Evolutionary conservation across 2,113 vertebrate genomes (phyloP).

Genomic region (Nannobrachium achirus): DNA sequence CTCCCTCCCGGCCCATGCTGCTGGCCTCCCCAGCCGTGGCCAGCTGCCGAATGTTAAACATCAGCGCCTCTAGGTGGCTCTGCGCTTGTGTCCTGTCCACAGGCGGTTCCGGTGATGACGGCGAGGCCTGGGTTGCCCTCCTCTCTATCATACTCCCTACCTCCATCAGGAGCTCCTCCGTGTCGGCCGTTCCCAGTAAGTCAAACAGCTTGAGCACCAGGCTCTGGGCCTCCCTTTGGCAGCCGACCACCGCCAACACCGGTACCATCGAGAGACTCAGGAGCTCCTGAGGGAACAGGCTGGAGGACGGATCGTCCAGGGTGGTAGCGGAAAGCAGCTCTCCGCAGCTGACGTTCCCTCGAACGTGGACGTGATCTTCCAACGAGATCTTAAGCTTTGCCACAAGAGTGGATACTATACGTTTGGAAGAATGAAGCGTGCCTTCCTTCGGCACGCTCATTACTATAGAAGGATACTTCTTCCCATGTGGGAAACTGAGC

Average conservation of each 20-base stretch:
- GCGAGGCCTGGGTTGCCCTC: slow-evolving; percentile 26
- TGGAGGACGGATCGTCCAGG: slow-evolving; percentile 67
- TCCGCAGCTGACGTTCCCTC: slow-evolving; percentile 73
- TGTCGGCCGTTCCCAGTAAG: slow-evolving; percentile 69
- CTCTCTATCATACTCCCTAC: slow-evolving; percentile 67
- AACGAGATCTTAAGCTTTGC: slow-evolving; percentile 53
- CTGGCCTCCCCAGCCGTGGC: slow-evolving; percentile 25
- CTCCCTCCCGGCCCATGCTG: background rate
- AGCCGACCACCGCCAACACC: slow-evolving; percentile 78
- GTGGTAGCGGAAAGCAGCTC: slow-evolving; percentile 71
- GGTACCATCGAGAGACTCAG: slow-evolving; percentile 81
- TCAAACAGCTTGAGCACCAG: slow-evolving; percentile 69
- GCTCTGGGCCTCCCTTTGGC: slow-evolving; percentile 64
- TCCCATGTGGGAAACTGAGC: background rate
- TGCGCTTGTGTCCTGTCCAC: slow-evolving; percentile 6
- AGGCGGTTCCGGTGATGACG: background rate
- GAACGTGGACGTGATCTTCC: slow-evolving; percentile 45
- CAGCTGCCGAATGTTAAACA: slow-evolving; percentile 79
- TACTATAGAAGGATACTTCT: slow-evolving; percentile 5
- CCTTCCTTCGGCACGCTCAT: slow-evolving; percentile 11
- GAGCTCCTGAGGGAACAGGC: slow-evolving; percentile 72
- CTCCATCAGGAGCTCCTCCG: slow-evolving; percentile 73
- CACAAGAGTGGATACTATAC: slow-evolving; percentile 44
- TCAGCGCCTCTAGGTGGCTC: slow-evolving; percentile 69
- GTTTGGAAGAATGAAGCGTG: slow-evolving; percentile 44